Base-by-base conservation (phyloP, 2,888 invertebrate genomes). In the Pantelozetes paolii region DNA sequence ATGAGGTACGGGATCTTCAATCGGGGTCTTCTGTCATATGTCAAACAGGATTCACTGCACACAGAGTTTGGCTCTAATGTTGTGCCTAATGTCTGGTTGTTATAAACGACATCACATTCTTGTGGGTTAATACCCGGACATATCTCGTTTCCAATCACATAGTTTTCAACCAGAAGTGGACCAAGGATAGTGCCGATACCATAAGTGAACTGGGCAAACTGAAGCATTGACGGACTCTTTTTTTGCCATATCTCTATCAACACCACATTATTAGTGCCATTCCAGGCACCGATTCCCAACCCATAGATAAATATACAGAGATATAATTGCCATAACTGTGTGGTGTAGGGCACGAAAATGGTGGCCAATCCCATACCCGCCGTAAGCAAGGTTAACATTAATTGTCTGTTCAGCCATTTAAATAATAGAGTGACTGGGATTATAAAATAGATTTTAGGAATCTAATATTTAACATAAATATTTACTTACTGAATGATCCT, bases 211-310 rank as follows among this genome's bases (percentile, higher is more conserved):
- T 75, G 75, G 20, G 50, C 42, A 28, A 69, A 50, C 48, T 75
- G 75, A 1, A 75, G 36, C n/a, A 74, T 15, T 20, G 74, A 42
- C 20, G 75, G 48, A 18, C 67, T 59, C n/a, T 48, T 50, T 18
- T 69, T 50, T 42, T 72, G 71, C 74, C 73, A 75, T 40, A 75
- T 57, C 13, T 71, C 73, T 20, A 75, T 69, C 9, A 75, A 45
- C 48, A 74, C 71, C 18, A 74, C 50, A 54, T 50, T 71, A 59
- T 42, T 70, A 13, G 73, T 18, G 6, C 23, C 28, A 45, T 73
- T 50, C 70, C 70, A 73, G 23, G 70, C 70, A 18, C 73, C 73
- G 50, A 40, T 23, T 5, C 70, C 73, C 9, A 73, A 32, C 20
- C 73, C 73, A n/a, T 73, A 62, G 0, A 70, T 11, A 15, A 73